Evolutionary conservation across 2,888 invertebrate genomes (phyloP), one percentile per base, ranked within the genome.

Genomic region (Xylota sylvarum): DNA sequence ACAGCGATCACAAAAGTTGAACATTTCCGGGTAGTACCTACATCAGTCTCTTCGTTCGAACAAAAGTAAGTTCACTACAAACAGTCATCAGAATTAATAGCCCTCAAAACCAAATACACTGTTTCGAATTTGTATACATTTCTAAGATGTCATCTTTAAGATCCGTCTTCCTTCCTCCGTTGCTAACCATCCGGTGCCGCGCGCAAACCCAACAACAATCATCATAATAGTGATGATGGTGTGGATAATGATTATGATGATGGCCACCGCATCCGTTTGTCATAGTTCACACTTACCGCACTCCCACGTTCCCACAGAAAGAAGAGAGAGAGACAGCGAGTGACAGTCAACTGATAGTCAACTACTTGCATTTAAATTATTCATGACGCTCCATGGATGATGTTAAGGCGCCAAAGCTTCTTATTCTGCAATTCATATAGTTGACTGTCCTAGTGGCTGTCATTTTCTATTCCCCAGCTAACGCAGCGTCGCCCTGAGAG

Each of bases 161-260:
- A 64, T 43, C 40, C 40, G 46, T 27, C 27, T 64, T 79, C 9
- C 30, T 12, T 56, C 46, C 19, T 56, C 19, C 27, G 17, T 52
- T 32, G 40, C 23, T 62, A 35, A 1, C 5, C 4, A 50, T 77
- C 27, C 37, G 37, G 46, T 9, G 19, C 30, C 58, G 60, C 62
- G 60, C 62, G 40, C 32, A n/a, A 72, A 37, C 37, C 64, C 56
- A 43, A 56, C 52, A 65, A 43, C 62, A 65, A 73, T 65, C 62
- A 56, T 37, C 30, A n/a, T 58, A 80, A 67, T 32, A 23, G 35
- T 62, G 76, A 58, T 62, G 69, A 70, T 74, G 65, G 69, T 48
- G 84, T 12, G 55, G 84, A 80, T 80, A 84, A 84, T 84, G 80
- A 80, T 80, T 64, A 76, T 74, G 84, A 84, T 79, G 79, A 84